phyloP scores from a whole-genome alignment of 2,113 vertebrate genomes.

The Indri indri region DNA sequence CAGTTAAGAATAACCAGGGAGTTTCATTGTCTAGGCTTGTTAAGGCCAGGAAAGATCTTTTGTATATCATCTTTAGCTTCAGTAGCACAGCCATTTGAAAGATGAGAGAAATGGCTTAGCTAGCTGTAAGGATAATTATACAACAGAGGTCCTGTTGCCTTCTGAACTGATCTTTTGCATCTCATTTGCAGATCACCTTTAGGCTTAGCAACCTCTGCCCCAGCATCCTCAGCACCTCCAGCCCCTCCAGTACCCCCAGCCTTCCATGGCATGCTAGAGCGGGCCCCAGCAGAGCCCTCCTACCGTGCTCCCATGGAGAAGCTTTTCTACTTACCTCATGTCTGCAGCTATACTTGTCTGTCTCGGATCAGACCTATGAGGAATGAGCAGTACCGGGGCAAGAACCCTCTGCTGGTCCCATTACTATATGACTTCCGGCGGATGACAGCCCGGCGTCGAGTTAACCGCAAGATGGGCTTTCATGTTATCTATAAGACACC shows the following conservation, averaged over 20 bases:
- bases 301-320: slow-evolving; percentile 95
- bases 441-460: slow-evolving; percentile 94
- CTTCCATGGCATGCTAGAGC: slow-evolving; percentile 84
- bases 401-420: slow-evolving; percentile 95
- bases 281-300: slow-evolving; percentile 89
- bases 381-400: slow-evolving; percentile 88
- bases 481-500: slow-evolving; percentile 98
- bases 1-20: neutral
- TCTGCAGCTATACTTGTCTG: slow-evolving; percentile 91
- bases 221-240: neutral
- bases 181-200: slow-evolving; percentile 65
- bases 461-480: slow-evolving; percentile 98
- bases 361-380: slow-evolving; percentile 87
- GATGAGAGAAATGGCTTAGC: neutral
- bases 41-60: neutral
- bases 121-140: neutral
- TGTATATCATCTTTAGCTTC: neutral
- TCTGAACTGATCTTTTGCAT: neutral
- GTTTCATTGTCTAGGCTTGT: neutral
- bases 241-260: neutral
- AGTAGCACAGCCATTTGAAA: neutral
- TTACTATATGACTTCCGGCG: slow-evolving; percentile 96
- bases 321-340: slow-evolving; percentile 94
- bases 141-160: neutral
- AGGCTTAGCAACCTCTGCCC: slow-evolving; percentile 35